phyloP scores from a whole-genome alignment of 2,888 invertebrate species.

The Polyommatus icarus region DNA sequence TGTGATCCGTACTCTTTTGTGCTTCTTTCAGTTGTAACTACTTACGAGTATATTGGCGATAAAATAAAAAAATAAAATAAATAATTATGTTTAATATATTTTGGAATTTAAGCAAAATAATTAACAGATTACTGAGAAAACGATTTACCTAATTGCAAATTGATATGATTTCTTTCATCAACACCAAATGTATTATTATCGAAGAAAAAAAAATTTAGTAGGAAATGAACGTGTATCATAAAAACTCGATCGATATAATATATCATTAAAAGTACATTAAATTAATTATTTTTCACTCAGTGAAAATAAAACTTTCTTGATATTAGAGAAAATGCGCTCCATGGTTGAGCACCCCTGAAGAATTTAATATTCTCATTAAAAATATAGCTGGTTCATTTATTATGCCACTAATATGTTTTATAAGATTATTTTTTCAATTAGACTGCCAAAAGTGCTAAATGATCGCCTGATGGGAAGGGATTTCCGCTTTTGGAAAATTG shows the following conservation, averaged over 20 bases:
- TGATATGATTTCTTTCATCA: no score
- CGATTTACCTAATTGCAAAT: no score
- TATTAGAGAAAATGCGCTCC: not conserved
- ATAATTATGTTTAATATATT: not conserved
- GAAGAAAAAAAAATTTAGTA: not conserved
- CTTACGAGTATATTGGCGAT: not conserved
- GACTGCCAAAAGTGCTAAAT: no score
- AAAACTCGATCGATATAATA: not conserved
- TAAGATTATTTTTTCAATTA: not conserved
- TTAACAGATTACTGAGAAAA: no score
- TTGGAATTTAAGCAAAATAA: not conserved
- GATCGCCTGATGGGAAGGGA: no score
- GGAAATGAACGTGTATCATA: not conserved
- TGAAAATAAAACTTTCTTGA: slow-evolving; percentile 24
- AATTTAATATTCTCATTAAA: slow-evolving; percentile 11
- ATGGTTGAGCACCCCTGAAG: not conserved
- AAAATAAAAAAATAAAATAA: no score
- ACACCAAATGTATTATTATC: not conserved
- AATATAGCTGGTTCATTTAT: slow-evolving; percentile 1
- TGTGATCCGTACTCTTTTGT: not conserved
- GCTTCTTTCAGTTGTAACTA: not conserved
- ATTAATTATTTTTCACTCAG: slow-evolving; percentile 1
- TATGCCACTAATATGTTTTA: not conserved
- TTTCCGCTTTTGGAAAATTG: no score
- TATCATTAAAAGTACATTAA: not conserved